Evolutionary conservation across 2,888 invertebrate species (phyloP).

Genomic region (Leucoma salicis): DNA sequence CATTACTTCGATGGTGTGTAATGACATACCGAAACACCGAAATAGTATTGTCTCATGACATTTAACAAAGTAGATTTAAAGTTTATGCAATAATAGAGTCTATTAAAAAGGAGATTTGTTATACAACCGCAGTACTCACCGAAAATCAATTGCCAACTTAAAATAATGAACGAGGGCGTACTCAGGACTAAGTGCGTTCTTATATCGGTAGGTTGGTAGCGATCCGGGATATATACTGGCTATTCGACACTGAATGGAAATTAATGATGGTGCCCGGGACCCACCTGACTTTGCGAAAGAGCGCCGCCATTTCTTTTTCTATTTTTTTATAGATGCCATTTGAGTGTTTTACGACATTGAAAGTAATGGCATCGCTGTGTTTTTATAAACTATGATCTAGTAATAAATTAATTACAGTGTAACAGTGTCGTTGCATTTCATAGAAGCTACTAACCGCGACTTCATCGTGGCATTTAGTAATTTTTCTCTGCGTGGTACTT

Average conservation of each 20-base stretch:
- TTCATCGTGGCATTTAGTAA: too few relatives aligned
- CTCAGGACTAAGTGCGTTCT: constrained; percentile 33
- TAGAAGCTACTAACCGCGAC: not conserved
- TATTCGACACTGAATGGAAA: constrained; percentile 70
- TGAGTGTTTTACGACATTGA: constrained; percentile 50
- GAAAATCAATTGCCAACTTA: constrained; percentile 41
- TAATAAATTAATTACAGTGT: constrained; percentile 4
- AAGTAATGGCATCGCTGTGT: constrained; percentile 37
- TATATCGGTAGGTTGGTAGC: constrained; percentile 28
- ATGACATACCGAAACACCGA: too few relatives aligned
- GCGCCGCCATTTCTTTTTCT: constrained; percentile 53
- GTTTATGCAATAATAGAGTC: too few relatives aligned
- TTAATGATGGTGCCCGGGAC: constrained; percentile 66
- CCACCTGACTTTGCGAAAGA: constrained; percentile 70
- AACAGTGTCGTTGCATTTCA: not conserved
- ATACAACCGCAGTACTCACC: too few relatives aligned
- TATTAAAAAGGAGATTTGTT: too few relatives aligned
- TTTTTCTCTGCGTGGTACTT: too few relatives aligned
- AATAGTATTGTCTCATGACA: too few relatives aligned
- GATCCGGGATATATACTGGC: constrained; percentile 44
- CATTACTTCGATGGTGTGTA: too few relatives aligned
- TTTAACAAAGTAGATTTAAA: too few relatives aligned
- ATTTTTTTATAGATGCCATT: constrained; percentile 47
- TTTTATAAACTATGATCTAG: constrained; percentile 13
- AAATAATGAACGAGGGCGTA: constrained; percentile 35